Base-by-base conservation (phyloP, 35 echinoderm and acorn worm species). In the Heliocidaris tuberculata region DNA sequence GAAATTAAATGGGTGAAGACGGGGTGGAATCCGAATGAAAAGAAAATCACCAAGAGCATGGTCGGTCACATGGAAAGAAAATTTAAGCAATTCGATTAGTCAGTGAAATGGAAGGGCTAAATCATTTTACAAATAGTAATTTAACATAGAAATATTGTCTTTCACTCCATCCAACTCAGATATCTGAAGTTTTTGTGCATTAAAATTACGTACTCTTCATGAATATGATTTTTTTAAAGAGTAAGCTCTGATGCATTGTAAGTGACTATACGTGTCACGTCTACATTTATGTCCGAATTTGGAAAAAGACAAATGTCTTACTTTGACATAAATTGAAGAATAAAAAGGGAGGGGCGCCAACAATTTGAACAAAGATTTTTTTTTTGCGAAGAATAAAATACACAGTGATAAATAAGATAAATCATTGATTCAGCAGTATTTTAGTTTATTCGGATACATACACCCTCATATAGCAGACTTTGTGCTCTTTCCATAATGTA, bases 341-440 rank as follows among this genome's bases (percentile, higher is more conserved):
- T n/a, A 78, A 78, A 7, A 11, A 56, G 52, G 52, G 9, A 56
- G 15, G 52, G 52, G 15, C 52, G 10, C 52, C 35, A 10, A 56
- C 7, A 56, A 56, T 13, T 56, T 13, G 2, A 12, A 12, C 52
- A 13, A 13, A n/a, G 17, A 78, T 78, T 78, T 21, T 0, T 78
- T 78, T 9, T 78, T 78, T 19, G 21, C 27, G 7, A n/a, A 78
- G 6, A 78, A 15, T 19, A 78, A 19, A 0, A 42, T 42, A 42
- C 1, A n/a, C 65, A 78, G 27, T 78, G 27, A 19, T 78, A 78
- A 78, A 78, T 78, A 78, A 27, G 6, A 78, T 78, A 78, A n/a
- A 78, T n/a, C 65, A 78, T 78, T 19, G 65, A 78, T 78, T 78
- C 65, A 78, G 65, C 65, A 78, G 19, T 78, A 78, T 78, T 78